Conservation (phyloP, 2,113 vertebrate genomes). For the Myotis davidii region DNA sequence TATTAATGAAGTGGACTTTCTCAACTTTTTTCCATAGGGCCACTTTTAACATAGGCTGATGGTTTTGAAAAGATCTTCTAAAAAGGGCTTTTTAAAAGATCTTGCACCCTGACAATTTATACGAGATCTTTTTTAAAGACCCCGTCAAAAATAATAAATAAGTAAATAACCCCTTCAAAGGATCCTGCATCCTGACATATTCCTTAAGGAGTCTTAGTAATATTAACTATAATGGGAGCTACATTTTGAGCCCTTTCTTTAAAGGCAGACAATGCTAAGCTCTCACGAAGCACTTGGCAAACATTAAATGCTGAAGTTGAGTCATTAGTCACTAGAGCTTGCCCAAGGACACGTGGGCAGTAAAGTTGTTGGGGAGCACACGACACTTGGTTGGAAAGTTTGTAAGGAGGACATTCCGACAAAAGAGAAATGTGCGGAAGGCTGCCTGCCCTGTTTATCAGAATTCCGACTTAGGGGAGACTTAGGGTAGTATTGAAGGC, state of each 20-base stretch:
- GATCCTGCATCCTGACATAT: neutral
- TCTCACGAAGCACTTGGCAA: neutral
- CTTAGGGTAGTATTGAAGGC: no score
- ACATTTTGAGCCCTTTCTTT: neutral
- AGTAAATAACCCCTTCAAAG: neutral
- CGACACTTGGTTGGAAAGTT: no score
- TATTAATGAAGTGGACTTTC: neutral
- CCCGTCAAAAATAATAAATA: no score
- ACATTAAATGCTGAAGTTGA: neutral
- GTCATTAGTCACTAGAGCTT: neutral
- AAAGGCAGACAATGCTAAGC: neutral
- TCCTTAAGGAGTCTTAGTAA: neutral
- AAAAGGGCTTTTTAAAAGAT: neutral
- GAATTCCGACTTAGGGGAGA: no score
- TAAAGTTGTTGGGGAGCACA: neutral
- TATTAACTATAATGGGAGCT: neutral
- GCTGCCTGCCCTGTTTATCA: no score
- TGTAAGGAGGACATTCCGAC: no score
- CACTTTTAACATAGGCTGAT: neutral
- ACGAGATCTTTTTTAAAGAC: neutral
- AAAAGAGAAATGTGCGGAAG: no score
- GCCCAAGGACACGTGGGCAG: neutral
- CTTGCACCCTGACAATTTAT: neutral
- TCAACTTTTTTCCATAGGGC: neutral
- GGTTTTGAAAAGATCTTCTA: neutral